A percentile compares a stretch with the other conserved stretches of the same genome.
These are phyloP conservation scores for Pristionchus fissidentatus DNA, from an alignment of 2,888 invertebrate genomes.

Conservation along the genomic window DNA sequence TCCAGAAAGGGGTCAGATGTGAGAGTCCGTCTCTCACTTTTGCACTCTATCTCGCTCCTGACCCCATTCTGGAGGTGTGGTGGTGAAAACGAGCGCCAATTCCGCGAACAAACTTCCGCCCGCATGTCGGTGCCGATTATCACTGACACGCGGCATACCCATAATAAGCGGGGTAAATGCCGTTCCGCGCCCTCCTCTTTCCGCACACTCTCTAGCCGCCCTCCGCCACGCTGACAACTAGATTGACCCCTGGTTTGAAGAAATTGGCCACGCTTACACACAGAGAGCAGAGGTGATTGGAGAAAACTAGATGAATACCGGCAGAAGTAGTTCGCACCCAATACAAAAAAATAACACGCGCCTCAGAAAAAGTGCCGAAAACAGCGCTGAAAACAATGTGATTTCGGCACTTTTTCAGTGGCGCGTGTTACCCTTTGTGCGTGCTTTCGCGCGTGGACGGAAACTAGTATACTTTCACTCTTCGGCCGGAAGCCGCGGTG, in stretches of 20 bases:
- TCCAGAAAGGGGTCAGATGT: background rate
- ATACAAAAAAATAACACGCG: too few relatives aligned
- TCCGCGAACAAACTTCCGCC: too few relatives aligned
- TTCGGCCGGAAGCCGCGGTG: background rate
- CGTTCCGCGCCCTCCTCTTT: background rate
- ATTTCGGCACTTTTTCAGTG: background rate
- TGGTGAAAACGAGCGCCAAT: too few relatives aligned
- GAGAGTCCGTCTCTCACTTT: background rate
- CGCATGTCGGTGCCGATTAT: too few relatives aligned
- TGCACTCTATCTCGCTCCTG: background rate
- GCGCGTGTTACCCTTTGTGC: too few relatives aligned
- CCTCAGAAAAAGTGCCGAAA: background rate
- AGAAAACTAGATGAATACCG: too few relatives aligned
- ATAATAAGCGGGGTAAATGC: too few relatives aligned
- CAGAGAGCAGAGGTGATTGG: too few relatives aligned
- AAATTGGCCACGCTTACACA: conserved; percentile 27
- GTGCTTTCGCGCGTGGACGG: background rate
- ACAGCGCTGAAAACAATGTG: background rate
- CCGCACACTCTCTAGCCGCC: background rate
- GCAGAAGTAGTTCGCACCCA: too few relatives aligned
- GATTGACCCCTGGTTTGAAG: background rate
- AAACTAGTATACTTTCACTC: conserved; percentile 16
- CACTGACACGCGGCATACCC: too few relatives aligned
- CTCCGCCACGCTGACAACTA: background rate
- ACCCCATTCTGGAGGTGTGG: background rate